Evolutionary conservation across 2,797 vertebrate species (phyloP).

Genomic region (Phataginus tetradactyla): DNA sequence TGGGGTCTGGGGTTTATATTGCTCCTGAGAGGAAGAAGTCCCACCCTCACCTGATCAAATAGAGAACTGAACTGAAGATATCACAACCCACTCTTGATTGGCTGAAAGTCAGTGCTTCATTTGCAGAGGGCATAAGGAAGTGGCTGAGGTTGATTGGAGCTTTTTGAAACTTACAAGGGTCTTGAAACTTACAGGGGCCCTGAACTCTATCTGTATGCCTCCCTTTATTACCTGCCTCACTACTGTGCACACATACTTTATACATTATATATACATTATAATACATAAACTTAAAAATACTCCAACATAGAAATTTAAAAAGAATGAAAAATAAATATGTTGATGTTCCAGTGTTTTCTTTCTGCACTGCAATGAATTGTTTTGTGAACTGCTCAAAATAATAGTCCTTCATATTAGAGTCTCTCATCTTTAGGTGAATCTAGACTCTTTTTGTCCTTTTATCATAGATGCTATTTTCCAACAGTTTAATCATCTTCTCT

Average conservation of each 20-base stretch:
- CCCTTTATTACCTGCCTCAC: too few relatives aligned
- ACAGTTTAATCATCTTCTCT: slow-evolving; percentile 34
- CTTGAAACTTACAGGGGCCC: too few relatives aligned
- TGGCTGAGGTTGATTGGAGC: too few relatives aligned
- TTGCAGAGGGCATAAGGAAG: too few relatives aligned
- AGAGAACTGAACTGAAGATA: too few relatives aligned
- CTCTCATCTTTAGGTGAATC: background rate
- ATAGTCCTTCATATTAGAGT: background rate
- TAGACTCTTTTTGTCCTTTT: slow-evolving; percentile 6
- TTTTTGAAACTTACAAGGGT: too few relatives aligned
- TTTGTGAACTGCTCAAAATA: slow-evolving; percentile 51
- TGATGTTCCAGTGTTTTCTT: slow-evolving; percentile 9
- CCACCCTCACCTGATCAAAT: too few relatives aligned
- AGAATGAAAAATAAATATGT: slow-evolving; percentile 7
- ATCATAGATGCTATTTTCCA: background rate
- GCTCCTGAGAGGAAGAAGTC: too few relatives aligned
- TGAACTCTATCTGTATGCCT: too few relatives aligned
- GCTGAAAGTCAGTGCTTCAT: too few relatives aligned
- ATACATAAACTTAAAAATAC: slow-evolving; percentile 23
- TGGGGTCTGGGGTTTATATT: too few relatives aligned
- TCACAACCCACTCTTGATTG: too few relatives aligned
- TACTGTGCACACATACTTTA: background rate
- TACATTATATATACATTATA: slow-evolving; percentile 8
- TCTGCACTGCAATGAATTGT: background rate
- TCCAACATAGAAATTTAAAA: background rate